Conservation (phyloP, 35 echinoderm and acorn worm genomes). For the Patiria miniata region DNA sequence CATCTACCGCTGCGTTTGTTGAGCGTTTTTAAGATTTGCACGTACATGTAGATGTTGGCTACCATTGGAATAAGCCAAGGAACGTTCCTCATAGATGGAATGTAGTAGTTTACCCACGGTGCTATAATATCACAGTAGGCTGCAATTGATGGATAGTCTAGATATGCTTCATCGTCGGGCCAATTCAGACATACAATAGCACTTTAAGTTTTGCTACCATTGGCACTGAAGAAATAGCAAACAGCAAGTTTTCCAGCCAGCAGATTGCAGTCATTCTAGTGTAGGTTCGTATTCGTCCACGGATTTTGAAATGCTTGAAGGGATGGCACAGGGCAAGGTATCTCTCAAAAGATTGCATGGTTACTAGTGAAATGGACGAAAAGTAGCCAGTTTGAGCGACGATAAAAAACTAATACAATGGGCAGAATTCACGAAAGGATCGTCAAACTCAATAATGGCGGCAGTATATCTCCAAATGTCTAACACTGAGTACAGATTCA, state of each 20-base stretch:
- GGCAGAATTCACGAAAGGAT: neutral
- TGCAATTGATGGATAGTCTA: neutral
- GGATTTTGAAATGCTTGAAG: neutral
- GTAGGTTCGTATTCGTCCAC: neutral
- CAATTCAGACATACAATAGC: neutral
- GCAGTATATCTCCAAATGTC: neutral
- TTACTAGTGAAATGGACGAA: neutral
- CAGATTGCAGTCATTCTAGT: neutral
- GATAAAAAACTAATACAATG: neutral
- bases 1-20: neutral
- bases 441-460: neutral
- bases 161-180: neutral
- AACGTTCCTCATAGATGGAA: neutral
- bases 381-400: neutral
- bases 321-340: constrained; percentile 32
- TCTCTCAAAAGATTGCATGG: constrained; percentile 18
- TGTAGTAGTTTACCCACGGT: neutral
- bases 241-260: neutral
- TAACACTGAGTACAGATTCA: neutral
- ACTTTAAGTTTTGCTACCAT: neutral
- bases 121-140: neutral
- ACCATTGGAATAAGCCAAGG: constrained; percentile 7
- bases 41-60: constrained; percentile 18
- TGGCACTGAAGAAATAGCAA: neutral
- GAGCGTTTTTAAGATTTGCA: neutral